Conservation (phyloP, 2,888 invertebrate genomes). For the Marronus borbonicus region DNA sequence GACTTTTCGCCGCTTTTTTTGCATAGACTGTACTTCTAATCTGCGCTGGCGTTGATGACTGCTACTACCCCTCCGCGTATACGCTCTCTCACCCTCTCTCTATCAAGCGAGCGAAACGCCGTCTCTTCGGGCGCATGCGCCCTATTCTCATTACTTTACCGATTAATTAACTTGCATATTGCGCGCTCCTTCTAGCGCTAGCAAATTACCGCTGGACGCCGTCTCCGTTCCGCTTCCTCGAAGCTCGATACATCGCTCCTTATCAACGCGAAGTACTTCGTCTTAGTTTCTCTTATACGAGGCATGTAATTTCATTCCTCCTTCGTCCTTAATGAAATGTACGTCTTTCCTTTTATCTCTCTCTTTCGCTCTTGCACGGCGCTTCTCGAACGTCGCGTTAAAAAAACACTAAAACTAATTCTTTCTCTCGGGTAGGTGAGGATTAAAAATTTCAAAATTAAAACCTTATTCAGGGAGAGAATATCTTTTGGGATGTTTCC, state of each 20-base stretch:
- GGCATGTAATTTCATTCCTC: slow-evolving; percentile 72
- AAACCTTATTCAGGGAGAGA: not conserved
- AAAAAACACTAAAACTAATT: slow-evolving; percentile 30
- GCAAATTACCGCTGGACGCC: slow-evolving; percentile 64
- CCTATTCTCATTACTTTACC: slow-evolving; percentile 71
- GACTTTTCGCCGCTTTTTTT: slow-evolving; percentile 64
- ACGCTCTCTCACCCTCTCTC: slow-evolving; percentile 58
- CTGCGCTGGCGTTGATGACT: slow-evolving; percentile 78
- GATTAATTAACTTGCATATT: slow-evolving; percentile 73
- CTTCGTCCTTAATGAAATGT: slow-evolving; percentile 71
- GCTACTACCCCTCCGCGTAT: slow-evolving; percentile 69
- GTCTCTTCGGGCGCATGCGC: slow-evolving; percentile 67
- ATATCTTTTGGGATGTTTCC: not conserved
- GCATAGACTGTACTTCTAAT: slow-evolving; percentile 73
- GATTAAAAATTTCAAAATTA: slow-evolving; percentile 39
- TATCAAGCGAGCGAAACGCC: slow-evolving; percentile 57
- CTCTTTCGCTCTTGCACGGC: slow-evolving; percentile 50
- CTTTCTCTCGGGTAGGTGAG: slow-evolving; percentile 10
- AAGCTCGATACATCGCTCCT: slow-evolving; percentile 59
- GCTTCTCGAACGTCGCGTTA: slow-evolving; percentile 4
- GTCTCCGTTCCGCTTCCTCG: slow-evolving; percentile 37
- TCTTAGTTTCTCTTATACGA: slow-evolving; percentile 65
- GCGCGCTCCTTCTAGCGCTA: slow-evolving; percentile 69
- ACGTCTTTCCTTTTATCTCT: slow-evolving; percentile 64
- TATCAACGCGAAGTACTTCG: slow-evolving; percentile 53